Evolutionary conservation across 2,888 invertebrate genomes (phyloP), one percentile per base, ranked within the genome.

Genomic region (Rhamnusium bicolor): DNA sequence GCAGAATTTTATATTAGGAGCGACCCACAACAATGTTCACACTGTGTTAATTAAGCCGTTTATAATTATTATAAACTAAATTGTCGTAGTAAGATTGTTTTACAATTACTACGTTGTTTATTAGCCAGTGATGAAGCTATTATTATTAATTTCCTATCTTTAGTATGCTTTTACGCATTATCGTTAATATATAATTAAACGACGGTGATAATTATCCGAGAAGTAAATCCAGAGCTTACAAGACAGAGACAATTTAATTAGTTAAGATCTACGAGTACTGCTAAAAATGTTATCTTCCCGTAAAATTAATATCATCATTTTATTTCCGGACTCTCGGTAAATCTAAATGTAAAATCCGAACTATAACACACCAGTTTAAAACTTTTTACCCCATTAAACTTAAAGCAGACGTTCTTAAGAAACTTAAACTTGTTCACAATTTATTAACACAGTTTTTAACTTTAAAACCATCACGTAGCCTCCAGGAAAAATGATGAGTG

Each of bases 401-500:
- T 54, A 54, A n/a, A n/a, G 24, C n/a, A 14, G 24, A 27, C 54
- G 54, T 12, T n/a, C 54, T n/a, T 10, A 4, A 10, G 24, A 47
- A 62, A 62, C 46, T 62, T 19, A 46, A 62, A 62, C 46, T 62
- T 46, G 61, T 47, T 47, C 47, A 3, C 10, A 47, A 62, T 46
- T 62, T 54, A 62, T 47, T 62, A 21, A 62, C 61, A 62, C 14
- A 46, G 61, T 62, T 62, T 62, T 62, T 62, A 62, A 47, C 61
- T 40, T 46, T 62, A 62, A 46, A 47, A 21, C 18, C 46, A 19
- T 62, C 61, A 62, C 61, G 61, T 62, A 47, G 40, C 10, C 21
- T 21, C 19, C 14, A n/a, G 61, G 46, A 46, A 62, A 32, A 60
- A 7, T 19, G 21, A 40, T 12, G 47, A 61, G 27, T 24, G n/a